phyloP scores from a whole-genome alignment of 2,797 vertebrate species.

The Hydrocynus forskahlii region DNA sequence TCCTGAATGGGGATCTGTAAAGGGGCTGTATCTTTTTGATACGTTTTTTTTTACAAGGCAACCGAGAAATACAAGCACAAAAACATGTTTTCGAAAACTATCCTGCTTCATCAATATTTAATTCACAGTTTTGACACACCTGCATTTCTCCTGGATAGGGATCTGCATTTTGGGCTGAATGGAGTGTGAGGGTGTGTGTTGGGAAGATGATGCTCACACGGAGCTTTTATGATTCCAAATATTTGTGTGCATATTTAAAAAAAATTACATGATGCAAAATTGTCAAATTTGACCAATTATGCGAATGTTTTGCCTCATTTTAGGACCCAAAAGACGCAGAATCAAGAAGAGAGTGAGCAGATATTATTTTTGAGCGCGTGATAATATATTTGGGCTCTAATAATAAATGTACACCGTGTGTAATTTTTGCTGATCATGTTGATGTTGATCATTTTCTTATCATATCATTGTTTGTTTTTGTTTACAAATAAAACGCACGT shows the following conservation, averaged over 20 bases:
- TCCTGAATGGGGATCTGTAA: background rate
- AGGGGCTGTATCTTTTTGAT: background rate
- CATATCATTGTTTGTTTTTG: background rate
- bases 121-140: conserved; percentile 8
- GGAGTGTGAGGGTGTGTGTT: background rate
- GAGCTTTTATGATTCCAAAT: background rate
- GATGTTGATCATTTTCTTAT: background rate
- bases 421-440: background rate
- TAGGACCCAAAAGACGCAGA: background rate
- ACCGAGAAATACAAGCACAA: background rate
- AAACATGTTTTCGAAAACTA: conserved; percentile 45
- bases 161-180: background rate
- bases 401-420: background rate
- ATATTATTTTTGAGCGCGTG: background rate
- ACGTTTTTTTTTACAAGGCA: background rate
- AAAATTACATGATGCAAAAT: background rate
- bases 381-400: background rate
- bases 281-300: background rate
- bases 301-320: background rate
- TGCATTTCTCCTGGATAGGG: background rate
- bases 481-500: background rate
- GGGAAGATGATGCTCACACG: background rate
- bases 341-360: background rate
- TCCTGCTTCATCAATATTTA: conserved; percentile 43
- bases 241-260: too few species aligned